phyloP scores from a whole-genome alignment of 1,140 invertebrate genomes.

The Brachionus rubens region DNA sequence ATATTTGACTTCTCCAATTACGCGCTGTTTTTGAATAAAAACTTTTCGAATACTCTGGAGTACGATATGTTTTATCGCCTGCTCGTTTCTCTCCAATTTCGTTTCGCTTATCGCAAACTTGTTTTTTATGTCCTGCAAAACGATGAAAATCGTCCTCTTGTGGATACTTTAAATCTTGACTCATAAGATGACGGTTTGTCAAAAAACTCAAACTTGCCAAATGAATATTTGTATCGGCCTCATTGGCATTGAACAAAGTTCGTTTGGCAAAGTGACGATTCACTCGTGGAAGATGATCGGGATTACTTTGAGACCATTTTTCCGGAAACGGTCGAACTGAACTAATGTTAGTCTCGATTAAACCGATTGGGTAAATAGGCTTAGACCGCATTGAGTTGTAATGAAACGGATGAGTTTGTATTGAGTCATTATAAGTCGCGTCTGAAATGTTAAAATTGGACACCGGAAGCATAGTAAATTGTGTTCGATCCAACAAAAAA shows the following conservation, averaged over 20 bases:
- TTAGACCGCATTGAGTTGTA: slow-evolving; percentile 8
- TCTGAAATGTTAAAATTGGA: slow-evolving; percentile 23
- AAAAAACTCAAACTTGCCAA: slow-evolving; percentile 18
- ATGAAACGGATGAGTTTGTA: not conserved
- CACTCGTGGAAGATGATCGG: not conserved
- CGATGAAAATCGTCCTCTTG: slow-evolving; percentile 4
- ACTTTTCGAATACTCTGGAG: not conserved
- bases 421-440: slow-evolving; percentile 13
- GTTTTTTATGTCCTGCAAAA: slow-evolving; percentile 1
- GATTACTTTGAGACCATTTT: not conserved
- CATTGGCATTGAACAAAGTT: not conserved
- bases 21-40: slow-evolving; percentile 35
- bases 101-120: not conserved
- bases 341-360: slow-evolving; percentile 21
- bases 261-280: slow-evolving; percentile 19
- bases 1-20: slow-evolving; percentile 21
- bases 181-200: not conserved
- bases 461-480: slow-evolving; percentile 14
- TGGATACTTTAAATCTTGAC: not conserved
- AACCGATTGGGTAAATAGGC: not conserved
- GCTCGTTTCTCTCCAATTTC: not conserved
- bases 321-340: not conserved
- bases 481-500: not conserved
- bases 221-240: not conserved
- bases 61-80: slow-evolving; percentile 17